These are phyloP conservation scores for Octodon degus DNA, from an alignment of 2,113 vertebrate genomes.

Conservation along the genomic window DNA sequence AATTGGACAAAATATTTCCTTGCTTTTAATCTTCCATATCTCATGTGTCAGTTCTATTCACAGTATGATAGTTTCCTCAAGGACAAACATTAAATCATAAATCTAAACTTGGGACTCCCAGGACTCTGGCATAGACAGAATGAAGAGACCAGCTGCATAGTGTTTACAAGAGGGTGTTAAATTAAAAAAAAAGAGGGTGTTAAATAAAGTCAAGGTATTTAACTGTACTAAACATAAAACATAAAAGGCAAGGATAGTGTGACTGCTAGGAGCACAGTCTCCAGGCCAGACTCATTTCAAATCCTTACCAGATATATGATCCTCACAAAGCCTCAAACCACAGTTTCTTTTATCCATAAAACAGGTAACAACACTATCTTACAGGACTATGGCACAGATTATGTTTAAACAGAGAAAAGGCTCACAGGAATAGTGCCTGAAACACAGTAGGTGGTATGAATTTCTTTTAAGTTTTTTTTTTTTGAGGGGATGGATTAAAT, in stretches of 20 bases:
- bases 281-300: not conserved
- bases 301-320: slow-evolving; percentile 7
- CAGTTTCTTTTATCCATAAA: not conserved
- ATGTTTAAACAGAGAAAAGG: slow-evolving; percentile 43
- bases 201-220: slow-evolving; percentile 1
- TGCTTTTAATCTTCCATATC: not conserved
- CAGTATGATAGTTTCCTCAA: not conserved
- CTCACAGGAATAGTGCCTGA: not conserved
- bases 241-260: not conserved
- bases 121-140: not conserved
- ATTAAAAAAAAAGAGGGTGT: not conserved
- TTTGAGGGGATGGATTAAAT: not conserved
- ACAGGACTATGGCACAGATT: not conserved
- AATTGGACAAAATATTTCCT: slow-evolving; percentile 18
- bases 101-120: not conserved
- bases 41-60: slow-evolving; percentile 11
- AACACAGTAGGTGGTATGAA: not conserved
- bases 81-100: not conserved
- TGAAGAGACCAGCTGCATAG: not conserved
- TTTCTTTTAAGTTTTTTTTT: slow-evolving; percentile 22
- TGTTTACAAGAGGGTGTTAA: slow-evolving; percentile 1
- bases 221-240: not conserved
- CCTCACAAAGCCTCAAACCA: not conserved
- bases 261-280: slow-evolving; percentile 12
- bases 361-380: not conserved